Conservation (phyloP, 2,888 invertebrate species). For the Acronicta aceris region DNA sequence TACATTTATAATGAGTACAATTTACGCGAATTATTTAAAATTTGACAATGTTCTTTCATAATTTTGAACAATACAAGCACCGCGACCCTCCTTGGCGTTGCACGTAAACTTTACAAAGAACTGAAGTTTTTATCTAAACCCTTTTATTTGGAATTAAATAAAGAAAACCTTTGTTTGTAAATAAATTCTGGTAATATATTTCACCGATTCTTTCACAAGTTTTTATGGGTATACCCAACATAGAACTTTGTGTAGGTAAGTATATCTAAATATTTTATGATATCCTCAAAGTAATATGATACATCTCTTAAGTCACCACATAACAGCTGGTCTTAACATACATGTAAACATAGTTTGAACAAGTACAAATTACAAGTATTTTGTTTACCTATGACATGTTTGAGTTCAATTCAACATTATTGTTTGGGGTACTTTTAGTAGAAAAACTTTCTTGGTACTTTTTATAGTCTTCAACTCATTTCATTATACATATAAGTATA, state of each 20-base stretch:
- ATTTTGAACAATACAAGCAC: conserved; percentile 52
- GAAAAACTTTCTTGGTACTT: too few relatives aligned
- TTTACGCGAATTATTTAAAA: not conserved
- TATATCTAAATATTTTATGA: conserved; percentile 1
- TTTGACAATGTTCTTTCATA: conserved; percentile 34
- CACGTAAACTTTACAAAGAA: conserved; percentile 70
- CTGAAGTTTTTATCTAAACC: conserved; percentile 38
- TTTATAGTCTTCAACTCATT: too few relatives aligned
- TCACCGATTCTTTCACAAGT: not conserved
- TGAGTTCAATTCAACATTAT: not conserved
- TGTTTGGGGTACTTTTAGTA: not conserved
- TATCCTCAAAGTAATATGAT: conserved; percentile 31
- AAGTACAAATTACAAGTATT: conserved; percentile 4
- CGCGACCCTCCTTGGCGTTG: conserved; percentile 76
- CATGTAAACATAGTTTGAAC: conserved; percentile 24
- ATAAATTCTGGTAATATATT: conserved; percentile 3
- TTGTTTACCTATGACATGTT: too few relatives aligned
- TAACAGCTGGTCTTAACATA: conserved; percentile 19
- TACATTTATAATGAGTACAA: conserved; percentile 15
- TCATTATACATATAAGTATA: too few relatives aligned
- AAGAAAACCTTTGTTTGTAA: not conserved
- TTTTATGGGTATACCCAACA: not conserved
- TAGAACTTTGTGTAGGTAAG: conserved; percentile 14
- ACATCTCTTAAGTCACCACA: conserved; percentile 29
- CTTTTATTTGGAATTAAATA: conserved; percentile 3